A percentile compares a stretch with the other conserved stretches of the same genome.
phyloP scores from a whole-genome alignment of 2,113 vertebrate genomes.

The Calidris pugnax region DNA sequence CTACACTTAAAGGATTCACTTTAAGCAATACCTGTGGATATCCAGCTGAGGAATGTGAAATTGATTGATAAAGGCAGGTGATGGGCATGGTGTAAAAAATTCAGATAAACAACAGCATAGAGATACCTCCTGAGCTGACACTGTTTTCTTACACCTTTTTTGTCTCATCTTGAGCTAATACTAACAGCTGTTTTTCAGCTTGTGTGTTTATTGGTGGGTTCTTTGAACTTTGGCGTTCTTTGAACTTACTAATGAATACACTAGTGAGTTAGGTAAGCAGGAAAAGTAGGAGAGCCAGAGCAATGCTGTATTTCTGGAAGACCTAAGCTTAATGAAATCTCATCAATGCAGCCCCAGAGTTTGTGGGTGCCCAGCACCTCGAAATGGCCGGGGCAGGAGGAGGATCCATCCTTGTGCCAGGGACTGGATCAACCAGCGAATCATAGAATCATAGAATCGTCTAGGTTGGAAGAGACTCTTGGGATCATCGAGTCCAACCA shows the following conservation, averaged over 20 bases:
- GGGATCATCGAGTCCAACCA: no score
- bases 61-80: background rate
- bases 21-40: background rate
- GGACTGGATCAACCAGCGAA: background rate
- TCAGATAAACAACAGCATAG: background rate
- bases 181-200: background rate
- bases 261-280: background rate
- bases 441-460: no score
- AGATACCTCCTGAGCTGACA: background rate
- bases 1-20: background rate
- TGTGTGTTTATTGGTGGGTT: background rate
- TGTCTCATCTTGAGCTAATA: background rate
- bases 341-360: background rate
- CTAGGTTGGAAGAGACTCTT: no score
- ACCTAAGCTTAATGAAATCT: background rate
- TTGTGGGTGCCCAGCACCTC: background rate
- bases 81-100: background rate
- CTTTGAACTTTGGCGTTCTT: background rate
- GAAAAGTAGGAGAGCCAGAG: background rate
- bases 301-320: background rate
- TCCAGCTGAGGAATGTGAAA: background rate
- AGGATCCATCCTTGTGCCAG: background rate
- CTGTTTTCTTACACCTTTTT: background rate
- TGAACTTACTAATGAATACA: background rate
- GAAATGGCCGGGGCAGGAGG: background rate